Evolutionary conservation across 2,113 vertebrate genomes (phyloP).

Genomic region (Gadus chalcogrammus): DNA sequence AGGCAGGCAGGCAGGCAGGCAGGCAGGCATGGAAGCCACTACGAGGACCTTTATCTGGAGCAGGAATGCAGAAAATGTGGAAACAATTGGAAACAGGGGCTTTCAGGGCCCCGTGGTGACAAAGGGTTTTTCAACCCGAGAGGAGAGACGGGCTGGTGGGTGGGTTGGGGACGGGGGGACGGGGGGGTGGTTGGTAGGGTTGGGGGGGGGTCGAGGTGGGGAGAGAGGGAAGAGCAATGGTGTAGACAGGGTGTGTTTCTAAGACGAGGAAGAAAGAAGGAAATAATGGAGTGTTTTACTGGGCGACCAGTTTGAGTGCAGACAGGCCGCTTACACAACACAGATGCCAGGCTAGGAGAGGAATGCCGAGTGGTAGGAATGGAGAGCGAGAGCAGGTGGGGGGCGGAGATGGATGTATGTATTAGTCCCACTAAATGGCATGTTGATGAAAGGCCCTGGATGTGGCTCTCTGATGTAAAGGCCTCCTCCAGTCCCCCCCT

Average conservation of each 20-base stretch:
- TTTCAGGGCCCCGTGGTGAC: conserved; percentile 72
- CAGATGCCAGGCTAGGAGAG: conserved; percentile 53
- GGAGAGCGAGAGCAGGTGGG: conserved; percentile 45
- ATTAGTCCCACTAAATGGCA: conserved; percentile 61
- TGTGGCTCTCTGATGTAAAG: conserved; percentile 53
- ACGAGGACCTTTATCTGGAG: conserved; percentile 70
- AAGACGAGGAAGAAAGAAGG: too few relatives aligned
- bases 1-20: conserved; percentile 9
- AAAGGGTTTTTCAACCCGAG: conserved; percentile 65
- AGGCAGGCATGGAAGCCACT: conserved; percentile 45
- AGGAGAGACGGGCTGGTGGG: conserved; percentile 29
- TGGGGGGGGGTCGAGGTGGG: conserved; percentile 46
- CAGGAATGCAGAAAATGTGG: conserved; percentile 82
- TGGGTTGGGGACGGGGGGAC: conserved; percentile 33
- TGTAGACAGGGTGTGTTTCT: conserved; percentile 21
- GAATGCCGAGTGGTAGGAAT: conserved; percentile 57
- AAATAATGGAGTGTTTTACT: conserved; percentile 53
- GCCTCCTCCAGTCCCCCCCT: conserved; percentile 39
- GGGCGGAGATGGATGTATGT: conserved; percentile 58
- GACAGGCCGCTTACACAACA: conserved; percentile 68
- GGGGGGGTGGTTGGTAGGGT: conserved; percentile 26
- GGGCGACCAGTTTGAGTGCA: conserved; percentile 69
- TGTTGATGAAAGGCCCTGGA: conserved; percentile 63
- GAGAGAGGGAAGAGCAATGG: conserved; percentile 35
- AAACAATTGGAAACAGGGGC: conserved; percentile 71